Evolutionary conservation across 2,113 vertebrate genomes (phyloP).

Genomic region (Bucco capensis): DNA sequence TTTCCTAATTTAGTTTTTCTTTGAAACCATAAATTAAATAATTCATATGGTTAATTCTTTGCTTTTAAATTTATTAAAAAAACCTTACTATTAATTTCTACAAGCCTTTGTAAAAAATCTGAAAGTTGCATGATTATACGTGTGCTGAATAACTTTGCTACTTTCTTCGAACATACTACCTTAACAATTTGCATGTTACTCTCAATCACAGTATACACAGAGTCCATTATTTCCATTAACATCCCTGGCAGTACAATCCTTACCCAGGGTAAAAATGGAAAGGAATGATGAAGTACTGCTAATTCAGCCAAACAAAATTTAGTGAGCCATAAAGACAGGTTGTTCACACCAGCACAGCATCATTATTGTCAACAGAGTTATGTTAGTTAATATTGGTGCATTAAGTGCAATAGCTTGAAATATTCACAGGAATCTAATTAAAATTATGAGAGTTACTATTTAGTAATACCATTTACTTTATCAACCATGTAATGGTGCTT

Average conservation of each 20-base stretch:
- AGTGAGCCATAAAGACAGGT: not conserved
- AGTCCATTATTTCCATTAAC: not conserved
- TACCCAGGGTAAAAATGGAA: not conserved
- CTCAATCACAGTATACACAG: not conserved
- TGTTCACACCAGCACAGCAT: not conserved
- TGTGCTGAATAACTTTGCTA: not conserved
- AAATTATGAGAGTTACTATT: not conserved
- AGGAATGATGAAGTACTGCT: not conserved
- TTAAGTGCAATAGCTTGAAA: not conserved
- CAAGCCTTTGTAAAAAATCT: not conserved
- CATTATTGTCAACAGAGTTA: not conserved
- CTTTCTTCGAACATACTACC: not conserved
- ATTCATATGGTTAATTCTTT: not conserved
- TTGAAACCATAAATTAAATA: not conserved
- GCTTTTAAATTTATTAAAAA: not conserved
- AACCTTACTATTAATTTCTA: not conserved
- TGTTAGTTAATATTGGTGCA: not conserved
- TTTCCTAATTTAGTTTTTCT: not conserved
- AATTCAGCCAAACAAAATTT: not conserved
- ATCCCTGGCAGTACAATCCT: not conserved
- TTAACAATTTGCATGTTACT: not conserved
- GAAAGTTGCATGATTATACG: not conserved
- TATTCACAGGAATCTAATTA: not conserved
- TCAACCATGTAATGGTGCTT: accelerated
- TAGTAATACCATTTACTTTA: not conserved